phyloP scores from a whole-genome alignment of 2,113 vertebrate genomes.

The Lagopus muta region DNA sequence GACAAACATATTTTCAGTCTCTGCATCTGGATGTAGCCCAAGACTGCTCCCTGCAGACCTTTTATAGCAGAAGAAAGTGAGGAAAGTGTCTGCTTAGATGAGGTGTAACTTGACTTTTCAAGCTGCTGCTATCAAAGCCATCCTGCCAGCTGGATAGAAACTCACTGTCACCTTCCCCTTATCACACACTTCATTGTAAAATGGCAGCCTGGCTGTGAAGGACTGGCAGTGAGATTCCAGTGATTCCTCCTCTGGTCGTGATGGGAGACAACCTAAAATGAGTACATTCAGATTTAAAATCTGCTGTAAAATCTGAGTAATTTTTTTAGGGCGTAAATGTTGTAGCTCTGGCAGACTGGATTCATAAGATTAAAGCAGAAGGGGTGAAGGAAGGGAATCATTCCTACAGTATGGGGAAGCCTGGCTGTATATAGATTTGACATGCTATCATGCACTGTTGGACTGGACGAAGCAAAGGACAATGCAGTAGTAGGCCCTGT shows the following conservation, averaged over 20 bases:
- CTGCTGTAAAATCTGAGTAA: neutral
- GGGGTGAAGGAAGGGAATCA: neutral
- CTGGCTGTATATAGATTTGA: neutral
- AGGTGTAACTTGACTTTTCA: neutral
- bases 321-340: neutral
- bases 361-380: neutral
- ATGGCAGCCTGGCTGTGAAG: neutral
- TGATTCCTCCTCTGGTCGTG: neutral
- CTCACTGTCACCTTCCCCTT: neutral
- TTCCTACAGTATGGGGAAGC: neutral
- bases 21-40: neutral
- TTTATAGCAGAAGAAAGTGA: neutral
- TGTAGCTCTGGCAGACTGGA: neutral
- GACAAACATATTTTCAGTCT: neutral
- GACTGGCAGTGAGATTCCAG: neutral
- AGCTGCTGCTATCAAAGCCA: neutral
- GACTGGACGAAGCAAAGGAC: neutral
- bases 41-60: neutral
- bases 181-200: neutral
- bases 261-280: neutral
- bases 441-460: neutral
- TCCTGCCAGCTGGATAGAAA: neutral
- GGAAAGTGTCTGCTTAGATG: neutral
- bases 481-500: fast-evolving
- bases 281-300: neutral